phyloP scores from a whole-genome alignment of 1,140 invertebrate genomes.

The Drosophila miranda region DNA sequence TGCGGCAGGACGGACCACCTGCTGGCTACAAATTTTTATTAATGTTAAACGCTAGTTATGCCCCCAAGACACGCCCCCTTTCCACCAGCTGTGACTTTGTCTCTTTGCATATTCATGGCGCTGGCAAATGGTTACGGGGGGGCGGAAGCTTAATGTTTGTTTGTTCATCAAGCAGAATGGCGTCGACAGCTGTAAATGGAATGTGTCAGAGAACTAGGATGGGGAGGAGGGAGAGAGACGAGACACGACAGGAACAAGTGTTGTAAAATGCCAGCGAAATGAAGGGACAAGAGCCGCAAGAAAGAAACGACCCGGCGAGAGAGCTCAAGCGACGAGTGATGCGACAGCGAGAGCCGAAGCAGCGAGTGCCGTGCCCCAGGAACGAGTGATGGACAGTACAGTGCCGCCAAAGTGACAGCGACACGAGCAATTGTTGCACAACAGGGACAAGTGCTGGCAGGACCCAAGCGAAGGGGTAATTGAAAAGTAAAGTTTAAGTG shows the following conservation, averaged over 20 bases:
- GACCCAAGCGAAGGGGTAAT: slow-evolving; percentile 11
- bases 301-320: neutral
- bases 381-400: too few species aligned
- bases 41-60: slow-evolving; percentile 65
- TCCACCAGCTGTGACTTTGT: slow-evolving; percentile 4
- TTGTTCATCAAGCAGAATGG: slow-evolving; percentile 42
- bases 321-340: neutral
- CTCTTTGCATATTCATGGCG: slow-evolving; percentile 51
- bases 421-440: too few species aligned
- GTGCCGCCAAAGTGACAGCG: too few species aligned
- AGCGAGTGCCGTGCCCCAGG: too few species aligned
- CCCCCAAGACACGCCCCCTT: neutral
- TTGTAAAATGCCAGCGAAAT: neutral
- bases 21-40: slow-evolving; percentile 62
- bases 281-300: too few species aligned
- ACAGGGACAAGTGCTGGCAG: too few species aligned
- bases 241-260: neutral
- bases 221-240: too few species aligned
- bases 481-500: slow-evolving; percentile 42
- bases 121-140: neutral
- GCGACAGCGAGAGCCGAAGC: too few species aligned
- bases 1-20: slow-evolving; percentile 18
- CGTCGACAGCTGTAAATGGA: slow-evolving; percentile 24
- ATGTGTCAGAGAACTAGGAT: neutral
- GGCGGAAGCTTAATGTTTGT: slow-evolving; percentile 29